phyloP scores from a whole-genome alignment of 2,113 vertebrate genomes.

The Megaleporinus macrocephalus region DNA sequence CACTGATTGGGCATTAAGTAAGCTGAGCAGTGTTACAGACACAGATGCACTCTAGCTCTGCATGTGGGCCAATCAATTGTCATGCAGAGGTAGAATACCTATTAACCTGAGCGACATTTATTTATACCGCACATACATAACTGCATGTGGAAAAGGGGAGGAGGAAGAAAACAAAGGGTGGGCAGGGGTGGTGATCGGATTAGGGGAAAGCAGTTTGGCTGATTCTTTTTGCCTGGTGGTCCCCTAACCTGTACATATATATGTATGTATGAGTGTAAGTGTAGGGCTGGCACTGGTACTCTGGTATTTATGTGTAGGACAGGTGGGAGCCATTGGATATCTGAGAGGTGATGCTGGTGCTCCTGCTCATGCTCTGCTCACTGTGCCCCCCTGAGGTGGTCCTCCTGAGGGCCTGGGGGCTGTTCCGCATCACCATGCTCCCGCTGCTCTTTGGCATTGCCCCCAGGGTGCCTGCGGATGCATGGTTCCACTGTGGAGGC shows the following conservation, averaged over 20 bases:
- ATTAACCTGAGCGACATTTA: slow-evolving; percentile 77
- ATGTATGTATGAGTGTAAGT: background rate
- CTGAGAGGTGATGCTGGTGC: slow-evolving; percentile 98
- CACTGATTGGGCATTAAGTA: background rate
- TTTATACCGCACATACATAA: slow-evolving; percentile 68
- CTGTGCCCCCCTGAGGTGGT: slow-evolving; percentile 94
- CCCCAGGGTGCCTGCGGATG: slow-evolving; percentile 82
- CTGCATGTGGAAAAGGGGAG: slow-evolving; percentile 56
- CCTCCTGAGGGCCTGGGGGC: slow-evolving; percentile 96
- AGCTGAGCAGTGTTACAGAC: slow-evolving; percentile 51
- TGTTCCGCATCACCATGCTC: slow-evolving; percentile 91
- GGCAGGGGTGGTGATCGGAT: slow-evolving; percentile 3
- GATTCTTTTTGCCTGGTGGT: slow-evolving; percentile 49
- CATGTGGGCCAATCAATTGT: slow-evolving; percentile 67
- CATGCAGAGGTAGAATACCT: slow-evolving; percentile 66
- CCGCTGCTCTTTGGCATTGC: slow-evolving; percentile 85
- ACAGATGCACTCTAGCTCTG: slow-evolving; percentile 62
- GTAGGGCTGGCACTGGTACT: slow-evolving; percentile 35
- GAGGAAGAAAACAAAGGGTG: slow-evolving; percentile 35
- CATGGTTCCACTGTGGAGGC: slow-evolving; percentile 90
- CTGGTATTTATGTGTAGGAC: slow-evolving; percentile 91
- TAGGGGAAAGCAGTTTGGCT: slow-evolving; percentile 42
- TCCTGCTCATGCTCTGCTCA: slow-evolving; percentile 98
- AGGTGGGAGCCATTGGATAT: slow-evolving; percentile 99
- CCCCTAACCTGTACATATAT: slow-evolving; percentile 30